Conservation (phyloP, 2,888 invertebrate genomes). For the Philaethria dido region DNA sequence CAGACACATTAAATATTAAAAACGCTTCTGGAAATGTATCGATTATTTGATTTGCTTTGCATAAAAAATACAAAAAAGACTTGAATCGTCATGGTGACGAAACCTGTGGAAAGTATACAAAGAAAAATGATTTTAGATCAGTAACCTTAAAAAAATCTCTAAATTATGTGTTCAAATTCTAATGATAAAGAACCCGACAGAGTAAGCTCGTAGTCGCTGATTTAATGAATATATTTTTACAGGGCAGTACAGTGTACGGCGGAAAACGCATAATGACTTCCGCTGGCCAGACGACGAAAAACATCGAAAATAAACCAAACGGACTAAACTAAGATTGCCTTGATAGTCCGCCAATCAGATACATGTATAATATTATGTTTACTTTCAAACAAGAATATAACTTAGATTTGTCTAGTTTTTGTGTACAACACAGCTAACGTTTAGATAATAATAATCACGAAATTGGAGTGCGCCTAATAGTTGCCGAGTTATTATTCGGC, state of each 20-base stretch:
- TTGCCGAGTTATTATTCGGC: too few relatives aligned
- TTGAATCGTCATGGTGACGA: not conserved
- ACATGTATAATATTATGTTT: constrained; percentile 22
- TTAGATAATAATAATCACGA: too few relatives aligned
- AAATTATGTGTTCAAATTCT: constrained; percentile 38
- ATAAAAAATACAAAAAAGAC: not conserved
- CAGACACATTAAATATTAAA: not conserved
- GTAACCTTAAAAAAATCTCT: constrained; percentile 28
- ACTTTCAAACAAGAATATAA: constrained; percentile 18
- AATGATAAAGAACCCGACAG: constrained; percentile 53
- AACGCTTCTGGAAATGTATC: not conserved
- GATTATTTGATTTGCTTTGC: constrained; percentile 2
- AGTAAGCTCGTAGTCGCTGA: constrained; percentile 65
- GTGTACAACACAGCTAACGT: not conserved
- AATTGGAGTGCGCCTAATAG: too few relatives aligned
- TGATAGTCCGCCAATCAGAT: constrained; percentile 43
- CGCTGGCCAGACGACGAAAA: constrained; percentile 70
- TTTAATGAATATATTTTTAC: constrained; percentile 80
- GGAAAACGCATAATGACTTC: constrained; percentile 83
- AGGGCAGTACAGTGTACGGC: constrained; percentile 69
- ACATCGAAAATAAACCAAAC: constrained; percentile 70
- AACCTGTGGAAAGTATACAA: not conserved
- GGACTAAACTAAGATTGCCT: constrained; percentile 46
- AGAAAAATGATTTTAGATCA: constrained; percentile 23
- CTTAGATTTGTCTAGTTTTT: constrained; percentile 1